These are phyloP conservation scores for Thera britannica DNA, from an alignment of 2,888 invertebrate species.

Conservation along the genomic window DNA sequence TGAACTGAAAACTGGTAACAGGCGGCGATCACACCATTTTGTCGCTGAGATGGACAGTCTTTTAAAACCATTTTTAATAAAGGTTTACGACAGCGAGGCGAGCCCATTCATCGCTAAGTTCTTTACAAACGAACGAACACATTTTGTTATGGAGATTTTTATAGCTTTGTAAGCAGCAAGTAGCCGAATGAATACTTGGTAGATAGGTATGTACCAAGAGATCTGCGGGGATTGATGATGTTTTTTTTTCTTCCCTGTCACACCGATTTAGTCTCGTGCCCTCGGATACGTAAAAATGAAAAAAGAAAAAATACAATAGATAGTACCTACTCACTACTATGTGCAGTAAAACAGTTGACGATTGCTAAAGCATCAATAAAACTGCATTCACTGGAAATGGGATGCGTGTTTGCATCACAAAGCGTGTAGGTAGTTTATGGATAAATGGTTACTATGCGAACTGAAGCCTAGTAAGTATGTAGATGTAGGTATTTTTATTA, in stretches of 20 bases:
- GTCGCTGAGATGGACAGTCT: not conserved
- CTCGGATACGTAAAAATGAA: no score
- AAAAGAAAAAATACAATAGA: no score
- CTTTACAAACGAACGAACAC: not conserved
- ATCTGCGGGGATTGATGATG: no score
- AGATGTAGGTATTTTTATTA: not conserved
- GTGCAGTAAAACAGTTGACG: constrained; percentile 13
- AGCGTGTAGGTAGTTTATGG: constrained; percentile 1
- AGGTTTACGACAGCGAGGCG: not conserved
- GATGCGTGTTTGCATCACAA: constrained; percentile 10
- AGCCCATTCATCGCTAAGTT: not conserved
- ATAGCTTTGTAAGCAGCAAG: not conserved
- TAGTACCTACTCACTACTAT: no score
- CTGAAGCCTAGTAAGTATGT: not conserved
- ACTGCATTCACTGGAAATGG: constrained; percentile 18
- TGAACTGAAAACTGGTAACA: not conserved
- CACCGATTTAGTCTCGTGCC: no score
- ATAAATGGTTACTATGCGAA: not conserved
- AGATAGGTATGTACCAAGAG: no score
- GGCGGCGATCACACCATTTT: not conserved
- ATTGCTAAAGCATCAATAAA: constrained; percentile 14
- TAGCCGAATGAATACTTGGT: not conserved
- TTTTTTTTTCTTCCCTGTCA: no score
- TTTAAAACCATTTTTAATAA: not conserved
- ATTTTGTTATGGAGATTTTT: not conserved